Conservation (phyloP, 2,888 invertebrate species). For the Aphodius granarius region DNA sequence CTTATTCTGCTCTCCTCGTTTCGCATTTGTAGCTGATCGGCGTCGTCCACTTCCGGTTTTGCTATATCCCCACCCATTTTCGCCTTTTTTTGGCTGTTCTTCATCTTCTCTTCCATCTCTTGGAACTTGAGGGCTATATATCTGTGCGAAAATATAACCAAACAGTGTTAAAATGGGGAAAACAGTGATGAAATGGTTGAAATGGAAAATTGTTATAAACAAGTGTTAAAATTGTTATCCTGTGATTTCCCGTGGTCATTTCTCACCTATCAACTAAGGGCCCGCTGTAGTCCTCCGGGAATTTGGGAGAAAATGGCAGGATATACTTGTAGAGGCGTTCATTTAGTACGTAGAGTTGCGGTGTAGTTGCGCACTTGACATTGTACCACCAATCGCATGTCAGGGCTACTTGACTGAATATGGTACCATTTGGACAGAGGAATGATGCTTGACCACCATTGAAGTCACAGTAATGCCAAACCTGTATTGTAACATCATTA, state of each 20-base stretch:
- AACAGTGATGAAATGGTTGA: too few species aligned
- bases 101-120: conserved; percentile 83
- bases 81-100: conserved; percentile 65
- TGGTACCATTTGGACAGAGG: conserved; percentile 86
- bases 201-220: too few species aligned
- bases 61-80: conserved; percentile 29
- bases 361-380: conserved; percentile 80
- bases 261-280: conserved; percentile 80
- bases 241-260: background rate
- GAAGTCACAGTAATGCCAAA: conserved; percentile 90
- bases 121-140: conserved; percentile 82
- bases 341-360: conserved; percentile 84
- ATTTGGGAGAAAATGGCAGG: conserved; percentile 81
- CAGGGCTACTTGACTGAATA: conserved; percentile 85
- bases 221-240: too few species aligned
- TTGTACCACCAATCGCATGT: conserved; percentile 96
- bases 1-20: conserved; percentile 26
- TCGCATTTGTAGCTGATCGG: conserved; percentile 33
- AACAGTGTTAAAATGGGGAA: too few species aligned
- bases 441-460: conserved; percentile 90
- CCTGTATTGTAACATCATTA: too few species aligned
- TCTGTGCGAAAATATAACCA: too few species aligned
- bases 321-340: conserved; percentile 89
- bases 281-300: conserved; percentile 88
- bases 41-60: conserved; percentile 36